phyloP scores from a whole-genome alignment of 2,888 invertebrate species.

The Euclidia mi region DNA sequence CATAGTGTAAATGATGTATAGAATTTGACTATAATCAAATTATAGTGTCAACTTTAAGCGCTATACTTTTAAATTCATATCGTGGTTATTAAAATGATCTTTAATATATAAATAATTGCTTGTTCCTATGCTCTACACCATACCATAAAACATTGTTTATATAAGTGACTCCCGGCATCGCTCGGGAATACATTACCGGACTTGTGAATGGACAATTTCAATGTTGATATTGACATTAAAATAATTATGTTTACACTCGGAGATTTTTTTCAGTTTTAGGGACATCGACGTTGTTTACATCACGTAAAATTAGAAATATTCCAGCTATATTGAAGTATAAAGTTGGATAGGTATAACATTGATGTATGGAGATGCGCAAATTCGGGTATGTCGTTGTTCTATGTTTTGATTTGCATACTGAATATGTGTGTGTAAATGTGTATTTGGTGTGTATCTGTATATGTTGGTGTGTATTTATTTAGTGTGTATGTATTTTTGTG shows the following conservation, averaged over 20 bases:
- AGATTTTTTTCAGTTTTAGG: slow-evolving; percentile 52
- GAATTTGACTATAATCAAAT: no score
- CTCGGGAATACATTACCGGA: slow-evolving; percentile 78
- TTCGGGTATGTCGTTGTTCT: no score
- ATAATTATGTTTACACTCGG: slow-evolving; percentile 76
- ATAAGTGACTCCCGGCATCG: slow-evolving; percentile 64
- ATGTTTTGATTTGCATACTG: no score
- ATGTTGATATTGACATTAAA: slow-evolving; percentile 79
- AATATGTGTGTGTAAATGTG: no score
- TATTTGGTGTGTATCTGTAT: neutral
- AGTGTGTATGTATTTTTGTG: slow-evolving; percentile 3
- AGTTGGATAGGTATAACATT: neutral
- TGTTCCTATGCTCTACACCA: slow-evolving; percentile 40
- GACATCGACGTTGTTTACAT: slow-evolving; percentile 29
- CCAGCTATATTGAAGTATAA: slow-evolving; percentile 1
- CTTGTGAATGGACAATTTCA: slow-evolving; percentile 80
- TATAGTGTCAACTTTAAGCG: no score
- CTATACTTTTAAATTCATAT: no score
- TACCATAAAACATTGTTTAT: slow-evolving; percentile 69
- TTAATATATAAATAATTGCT: no score
- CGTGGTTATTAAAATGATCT: no score
- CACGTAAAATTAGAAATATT: slow-evolving; percentile 28
- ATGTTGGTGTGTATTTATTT: neutral
- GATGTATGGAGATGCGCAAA: no score
- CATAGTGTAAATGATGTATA: no score